Evolutionary conservation across 2,888 invertebrate genomes (phyloP), one percentile per base, ranked within the genome.

Genomic region (Noctua janthe): DNA sequence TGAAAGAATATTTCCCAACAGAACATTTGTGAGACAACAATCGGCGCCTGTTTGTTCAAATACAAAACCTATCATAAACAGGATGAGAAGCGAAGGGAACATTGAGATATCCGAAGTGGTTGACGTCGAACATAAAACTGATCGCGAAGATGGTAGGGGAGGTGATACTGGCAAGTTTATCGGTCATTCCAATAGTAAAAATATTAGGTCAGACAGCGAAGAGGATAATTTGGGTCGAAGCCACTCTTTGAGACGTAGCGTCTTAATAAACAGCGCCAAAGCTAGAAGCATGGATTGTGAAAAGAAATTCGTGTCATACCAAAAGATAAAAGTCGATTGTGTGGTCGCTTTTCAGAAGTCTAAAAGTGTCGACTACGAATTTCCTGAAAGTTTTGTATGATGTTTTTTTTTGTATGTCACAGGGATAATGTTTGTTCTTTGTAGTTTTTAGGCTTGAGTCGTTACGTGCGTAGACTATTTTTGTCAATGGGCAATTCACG

Each of bases 371-470:
- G 96, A 96, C 88, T 95, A 94, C 85, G 95, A 96, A 81, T 95
- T 95, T 82, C 96, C 97, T 43, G 97, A 96, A 89, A 97, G 96
- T 94, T 97, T 95, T 90, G 97, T 97, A 84, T 97, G 91, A 95
- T 84, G 79, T 69, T 77, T 76, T 67, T 71, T 76, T 72, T 76
- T 86, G 86, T 85, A 49, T 83, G 73, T 74, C 71, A 71, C 79
- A 64, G 66, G 62, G 51, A 59, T 71, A 62, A 23, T 54, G 35
- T 84, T 74, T 78, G 54, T 54, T 87, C 39, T 87, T 87, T 78
- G 51, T 72, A 78, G 64, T 69, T 77, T 77, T 72, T 69, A 67
- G 49, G 78, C 83, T 78, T 66, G 6, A 15, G 54, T 74, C 23
- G 23, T 35, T 64, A 43, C 39, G 59, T 84, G 69, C 56, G 29